Evolutionary conservation across 2,888 invertebrate species (phyloP).

Genomic region (Julus scandinavius): DNA sequence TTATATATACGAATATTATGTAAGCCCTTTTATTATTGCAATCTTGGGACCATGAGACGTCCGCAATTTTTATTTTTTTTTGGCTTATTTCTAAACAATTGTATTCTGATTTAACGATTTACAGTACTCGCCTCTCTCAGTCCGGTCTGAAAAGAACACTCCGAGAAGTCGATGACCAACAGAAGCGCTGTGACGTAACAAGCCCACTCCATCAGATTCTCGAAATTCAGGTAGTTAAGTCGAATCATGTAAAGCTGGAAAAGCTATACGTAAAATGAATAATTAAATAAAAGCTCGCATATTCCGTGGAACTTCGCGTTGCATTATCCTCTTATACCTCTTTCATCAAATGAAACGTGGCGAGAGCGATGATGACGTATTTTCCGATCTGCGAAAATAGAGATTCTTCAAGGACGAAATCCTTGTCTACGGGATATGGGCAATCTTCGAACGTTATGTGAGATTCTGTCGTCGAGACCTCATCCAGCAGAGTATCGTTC

Average conservation of each 20-base stretch:
- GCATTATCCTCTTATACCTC: conserved; percentile 63
- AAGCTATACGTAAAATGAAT: conserved; percentile 65
- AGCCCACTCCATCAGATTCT: conserved; percentile 69
- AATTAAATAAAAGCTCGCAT: conserved; percentile 43
- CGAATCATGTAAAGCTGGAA: conserved; percentile 67
- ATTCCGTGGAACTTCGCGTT: neutral
- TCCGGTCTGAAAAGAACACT: conserved; percentile 65
- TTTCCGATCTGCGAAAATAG: conserved; percentile 53
- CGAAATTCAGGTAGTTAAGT: conserved; percentile 67
- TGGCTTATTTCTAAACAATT: no score
- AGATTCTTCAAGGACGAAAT: neutral
- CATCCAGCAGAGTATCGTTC: no score
- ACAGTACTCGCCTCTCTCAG: conserved; percentile 63
- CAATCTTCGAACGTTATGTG: neutral
- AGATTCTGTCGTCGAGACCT: no score
- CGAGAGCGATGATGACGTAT: conserved; percentile 65
- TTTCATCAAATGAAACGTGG: conserved; percentile 65
- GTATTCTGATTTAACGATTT: no score
- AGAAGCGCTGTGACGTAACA: conserved; percentile 67
- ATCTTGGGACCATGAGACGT: no score
- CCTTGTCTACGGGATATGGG: conserved; percentile 14
- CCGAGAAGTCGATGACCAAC: conserved; percentile 66
- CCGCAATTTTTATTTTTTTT: no score
- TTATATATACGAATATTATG: no score
- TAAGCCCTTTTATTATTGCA: no score